These are phyloP conservation scores for Phalacrocorax carbo DNA, from an alignment of 2,113 vertebrate species.

Conservation along the genomic window DNA sequence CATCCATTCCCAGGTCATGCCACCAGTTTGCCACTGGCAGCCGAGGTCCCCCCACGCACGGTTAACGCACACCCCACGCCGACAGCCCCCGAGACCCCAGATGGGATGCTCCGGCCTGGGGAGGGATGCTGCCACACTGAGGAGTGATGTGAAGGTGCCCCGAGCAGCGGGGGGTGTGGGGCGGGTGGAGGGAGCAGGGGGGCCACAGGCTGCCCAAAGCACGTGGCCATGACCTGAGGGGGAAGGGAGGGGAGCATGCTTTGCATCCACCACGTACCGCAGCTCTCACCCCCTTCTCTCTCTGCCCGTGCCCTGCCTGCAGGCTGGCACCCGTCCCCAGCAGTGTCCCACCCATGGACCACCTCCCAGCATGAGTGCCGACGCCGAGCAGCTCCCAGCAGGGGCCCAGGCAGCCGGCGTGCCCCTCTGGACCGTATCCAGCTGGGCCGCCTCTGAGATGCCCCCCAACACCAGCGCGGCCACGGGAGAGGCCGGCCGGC, in stretches of 20 bases:
- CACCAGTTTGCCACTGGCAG: background rate
- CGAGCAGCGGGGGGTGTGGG: background rate
- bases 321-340: background rate
- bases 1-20: background rate
- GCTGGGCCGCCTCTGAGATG: background rate
- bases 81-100: background rate
- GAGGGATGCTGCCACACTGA: too few species aligned
- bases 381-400: background rate
- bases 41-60: rapidly evolving
- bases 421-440: conserved; percentile 18
- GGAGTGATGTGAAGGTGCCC: background rate
- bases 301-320: background rate
- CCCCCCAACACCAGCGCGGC: conserved; percentile 31
- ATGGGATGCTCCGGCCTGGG: background rate
- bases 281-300: background rate
- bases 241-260: background rate
- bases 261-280: rapidly evolving
- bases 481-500: background rate
- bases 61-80: background rate
- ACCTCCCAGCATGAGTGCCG: conserved; percentile 43
- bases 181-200: rapidly evolving
- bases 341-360: background rate
- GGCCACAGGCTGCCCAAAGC: rapidly evolving
- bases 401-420: background rate
- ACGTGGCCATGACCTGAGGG: background rate